Base-by-base conservation (phyloP, 2,113 vertebrate species). In the Coptodon rendalli region DNA sequence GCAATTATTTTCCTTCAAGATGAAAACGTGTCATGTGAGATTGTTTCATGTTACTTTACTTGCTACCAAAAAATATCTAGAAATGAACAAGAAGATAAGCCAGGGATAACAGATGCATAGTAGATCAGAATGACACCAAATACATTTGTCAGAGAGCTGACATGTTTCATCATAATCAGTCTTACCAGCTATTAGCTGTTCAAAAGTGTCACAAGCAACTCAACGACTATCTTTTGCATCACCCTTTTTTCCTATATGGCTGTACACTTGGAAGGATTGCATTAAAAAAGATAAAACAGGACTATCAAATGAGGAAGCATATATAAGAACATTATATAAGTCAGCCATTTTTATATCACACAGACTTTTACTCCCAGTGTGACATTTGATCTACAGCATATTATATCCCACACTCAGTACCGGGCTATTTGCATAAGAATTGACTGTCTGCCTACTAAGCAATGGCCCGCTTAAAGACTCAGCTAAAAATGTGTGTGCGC, bases 381-480 rank as follows among this genome's bases (percentile, higher is more conserved):
- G 95, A 96, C 93, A 96, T 96, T 96, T 96, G 96, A 96, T 95
- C 95, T 92, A 90, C 90, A 91, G 87, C 90, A 91, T 96, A 96
- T 95, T 95, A 96, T 96, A 94, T 86, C 89, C 91, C 85, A 22
- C 61, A 73, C 89, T 93, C 90, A 89, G 93, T 95, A 90, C 56
- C 54, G 53, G 90, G 81, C 88, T 89, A 96, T 97, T 97, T 96
- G 95, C 96, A 96, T 96, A 95, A 94, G 92, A 94, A 96, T 95
- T 93, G 93, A 91, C 94, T 94, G 93, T 92, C 91, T 94, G 93
- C 91, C 93, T 94, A 89, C 95, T 93, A 95, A 95, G 94, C 94
- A 91, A 93, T 80, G 89, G 92, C 68, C 89, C 22, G 92, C 90
- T 95, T 94, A 95, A 95, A 94, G 88, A 94, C 94, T 94, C 85